Conservation (phyloP, 2,113 vertebrate species). For the Ctenodactylus gundi region DNA sequence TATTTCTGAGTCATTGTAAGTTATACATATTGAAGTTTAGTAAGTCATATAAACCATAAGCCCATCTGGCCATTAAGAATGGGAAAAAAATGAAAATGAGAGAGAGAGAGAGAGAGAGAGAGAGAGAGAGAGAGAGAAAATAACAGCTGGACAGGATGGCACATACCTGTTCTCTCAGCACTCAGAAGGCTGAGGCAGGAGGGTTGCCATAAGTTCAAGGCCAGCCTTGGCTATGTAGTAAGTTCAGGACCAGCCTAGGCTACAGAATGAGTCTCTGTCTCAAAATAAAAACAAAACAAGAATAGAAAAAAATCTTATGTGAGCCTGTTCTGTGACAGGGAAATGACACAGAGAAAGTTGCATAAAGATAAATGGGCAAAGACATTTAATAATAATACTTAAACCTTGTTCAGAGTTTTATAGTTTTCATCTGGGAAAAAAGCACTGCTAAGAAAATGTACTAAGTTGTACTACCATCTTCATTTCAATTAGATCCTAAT, state of each 20-base stretch:
- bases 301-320: background rate
- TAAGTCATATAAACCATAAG: too few species aligned
- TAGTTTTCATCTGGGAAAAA: conserved; percentile 39
- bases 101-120: too few species aligned
- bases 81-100: too few species aligned
- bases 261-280: too few species aligned
- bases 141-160: too few species aligned
- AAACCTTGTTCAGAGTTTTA: conserved; percentile 1
- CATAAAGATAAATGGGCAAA: background rate
- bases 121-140: too few species aligned
- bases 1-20: background rate
- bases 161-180: too few species aligned
- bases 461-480: background rate
- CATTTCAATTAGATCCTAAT: background rate
- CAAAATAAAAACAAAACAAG: too few species aligned
- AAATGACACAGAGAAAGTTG: conserved; percentile 35
- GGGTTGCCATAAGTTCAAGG: too few species aligned
- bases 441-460: conserved; percentile 41
- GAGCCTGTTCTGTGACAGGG: background rate
- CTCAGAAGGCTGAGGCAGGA: too few species aligned
- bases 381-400: conserved; percentile 35
- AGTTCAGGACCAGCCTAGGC: too few species aligned
- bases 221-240: too few species aligned
- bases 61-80: background rate
- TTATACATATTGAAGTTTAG: background rate